Evolutionary conservation across 2,888 invertebrate genomes (phyloP).

Genomic region (Cryptosula pallasiana): DNA sequence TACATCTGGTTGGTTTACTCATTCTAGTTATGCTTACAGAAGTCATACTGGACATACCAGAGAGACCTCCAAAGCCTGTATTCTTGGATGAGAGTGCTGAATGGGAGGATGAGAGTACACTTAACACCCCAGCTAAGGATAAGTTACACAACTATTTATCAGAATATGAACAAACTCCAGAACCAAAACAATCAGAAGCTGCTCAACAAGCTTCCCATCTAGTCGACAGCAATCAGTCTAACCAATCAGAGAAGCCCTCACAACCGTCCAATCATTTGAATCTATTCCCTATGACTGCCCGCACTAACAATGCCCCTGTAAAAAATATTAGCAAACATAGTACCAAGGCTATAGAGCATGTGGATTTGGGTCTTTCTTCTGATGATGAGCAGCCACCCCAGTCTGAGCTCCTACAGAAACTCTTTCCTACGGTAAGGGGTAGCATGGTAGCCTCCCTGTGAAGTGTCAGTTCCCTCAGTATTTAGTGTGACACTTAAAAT

Average conservation of each 20-base stretch:
- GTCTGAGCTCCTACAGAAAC: constrained; percentile 20
- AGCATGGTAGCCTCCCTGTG: no score
- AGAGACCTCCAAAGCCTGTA: constrained; percentile 6
- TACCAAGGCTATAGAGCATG: neutral
- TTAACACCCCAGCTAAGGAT: constrained; percentile 16
- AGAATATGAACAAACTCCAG: neutral
- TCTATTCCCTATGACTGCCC: neutral
- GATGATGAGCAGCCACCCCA: neutral
- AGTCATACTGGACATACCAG: neutral
- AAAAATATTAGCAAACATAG: neutral
- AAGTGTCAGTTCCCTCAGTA: no score
- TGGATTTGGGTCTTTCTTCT: neutral
- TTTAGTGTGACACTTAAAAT: no score
- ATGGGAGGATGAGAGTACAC: constrained; percentile 16
- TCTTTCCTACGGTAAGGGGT: constrained; percentile 2
- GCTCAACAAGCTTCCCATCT: neutral
- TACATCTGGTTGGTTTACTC: no score
- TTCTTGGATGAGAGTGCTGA: constrained; percentile 6
- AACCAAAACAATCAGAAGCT: neutral
- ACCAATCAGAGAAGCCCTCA: constrained; percentile 8
- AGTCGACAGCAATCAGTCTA: neutral
- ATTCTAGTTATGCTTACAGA: no score
- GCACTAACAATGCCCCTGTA: neutral
- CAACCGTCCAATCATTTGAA: neutral
- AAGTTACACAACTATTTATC: neutral